These are phyloP conservation scores for Engraulis encrasicolus DNA, from an alignment of 2,113 vertebrate genomes.

Conservation along the genomic window DNA sequence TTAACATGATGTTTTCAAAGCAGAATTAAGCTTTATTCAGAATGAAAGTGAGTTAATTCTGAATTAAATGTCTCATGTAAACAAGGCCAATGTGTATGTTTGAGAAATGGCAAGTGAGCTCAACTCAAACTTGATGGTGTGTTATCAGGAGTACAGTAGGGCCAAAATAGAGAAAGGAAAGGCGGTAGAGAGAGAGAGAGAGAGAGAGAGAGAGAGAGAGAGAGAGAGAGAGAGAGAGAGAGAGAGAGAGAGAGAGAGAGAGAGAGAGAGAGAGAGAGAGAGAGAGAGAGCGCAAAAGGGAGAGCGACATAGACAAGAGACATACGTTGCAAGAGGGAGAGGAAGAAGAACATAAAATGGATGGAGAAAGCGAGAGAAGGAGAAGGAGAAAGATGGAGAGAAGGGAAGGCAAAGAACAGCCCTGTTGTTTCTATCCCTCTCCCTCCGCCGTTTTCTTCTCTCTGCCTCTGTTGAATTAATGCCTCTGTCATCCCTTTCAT, in stretches of 20 bases:
- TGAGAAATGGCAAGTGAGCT: too few species aligned
- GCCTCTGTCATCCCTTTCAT: slow-evolving; percentile 9
- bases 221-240: neutral
- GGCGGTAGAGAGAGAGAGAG: too few species aligned
- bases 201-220: neutral
- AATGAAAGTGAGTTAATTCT: too few species aligned
- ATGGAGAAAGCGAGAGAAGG: neutral
- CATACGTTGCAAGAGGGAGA: neutral
- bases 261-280: neutral
- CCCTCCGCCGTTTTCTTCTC: neutral
- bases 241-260: neutral
- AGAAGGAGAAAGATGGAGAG: neutral
- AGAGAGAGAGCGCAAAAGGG: neutral
- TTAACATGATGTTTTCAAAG: too few species aligned
- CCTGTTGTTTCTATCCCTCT: neutral
- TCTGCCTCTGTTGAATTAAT: neutral
- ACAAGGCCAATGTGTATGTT: too few species aligned
- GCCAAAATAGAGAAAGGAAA: too few species aligned
- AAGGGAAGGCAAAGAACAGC: neutral
- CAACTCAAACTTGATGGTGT: too few species aligned
- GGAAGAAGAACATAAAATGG: neutral
- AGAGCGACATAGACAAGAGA: neutral
- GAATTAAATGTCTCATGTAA: too few species aligned
- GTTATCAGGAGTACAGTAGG: too few species aligned
- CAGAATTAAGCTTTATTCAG: too few species aligned